These are phyloP conservation scores for Tolypeutes matacus DNA, from an alignment of 2,797 vertebrate genomes.

Conservation along the genomic window DNA sequence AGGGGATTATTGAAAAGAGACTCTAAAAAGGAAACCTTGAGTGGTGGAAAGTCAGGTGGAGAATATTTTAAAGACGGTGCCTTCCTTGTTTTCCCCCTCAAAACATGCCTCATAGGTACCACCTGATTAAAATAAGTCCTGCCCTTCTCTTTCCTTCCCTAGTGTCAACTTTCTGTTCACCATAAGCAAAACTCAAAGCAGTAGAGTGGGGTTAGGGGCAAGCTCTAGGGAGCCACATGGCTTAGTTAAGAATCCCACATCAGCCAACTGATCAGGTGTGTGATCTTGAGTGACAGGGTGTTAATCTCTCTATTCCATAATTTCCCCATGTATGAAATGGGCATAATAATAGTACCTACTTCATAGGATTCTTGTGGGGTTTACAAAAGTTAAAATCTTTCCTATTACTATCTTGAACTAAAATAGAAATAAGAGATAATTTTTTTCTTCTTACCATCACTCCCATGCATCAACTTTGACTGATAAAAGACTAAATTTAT, in stretches of 20 bases:
- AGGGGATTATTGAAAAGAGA: slow-evolving; percentile 5
- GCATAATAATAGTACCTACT: background rate
- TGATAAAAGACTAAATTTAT: background rate
- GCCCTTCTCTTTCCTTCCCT: background rate
- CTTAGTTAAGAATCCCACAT: background rate
- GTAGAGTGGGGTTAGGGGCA: background rate
- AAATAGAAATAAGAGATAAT: background rate
- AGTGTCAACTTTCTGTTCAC: background rate
- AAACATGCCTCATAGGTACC: background rate
- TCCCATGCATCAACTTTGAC: background rate
- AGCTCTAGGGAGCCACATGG: background rate
- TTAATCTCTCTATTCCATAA: background rate
- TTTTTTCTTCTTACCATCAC: background rate
- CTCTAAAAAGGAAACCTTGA: background rate
- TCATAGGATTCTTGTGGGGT: background rate
- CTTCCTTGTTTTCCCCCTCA: background rate
- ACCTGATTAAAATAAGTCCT: background rate
- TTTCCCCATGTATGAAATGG: background rate
- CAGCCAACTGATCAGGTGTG: background rate
- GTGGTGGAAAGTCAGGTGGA: background rate
- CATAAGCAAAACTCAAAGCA: background rate
- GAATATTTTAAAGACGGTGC: slow-evolving; percentile 13
- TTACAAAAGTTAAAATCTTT: background rate
- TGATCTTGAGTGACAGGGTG: background rate
- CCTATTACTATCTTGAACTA: background rate